Percentiles rank a stretch among this genome's conserved stretches.
Conservation (phyloP, 2,888 invertebrate genomes). For the Synergus gifuensis region DNA sequence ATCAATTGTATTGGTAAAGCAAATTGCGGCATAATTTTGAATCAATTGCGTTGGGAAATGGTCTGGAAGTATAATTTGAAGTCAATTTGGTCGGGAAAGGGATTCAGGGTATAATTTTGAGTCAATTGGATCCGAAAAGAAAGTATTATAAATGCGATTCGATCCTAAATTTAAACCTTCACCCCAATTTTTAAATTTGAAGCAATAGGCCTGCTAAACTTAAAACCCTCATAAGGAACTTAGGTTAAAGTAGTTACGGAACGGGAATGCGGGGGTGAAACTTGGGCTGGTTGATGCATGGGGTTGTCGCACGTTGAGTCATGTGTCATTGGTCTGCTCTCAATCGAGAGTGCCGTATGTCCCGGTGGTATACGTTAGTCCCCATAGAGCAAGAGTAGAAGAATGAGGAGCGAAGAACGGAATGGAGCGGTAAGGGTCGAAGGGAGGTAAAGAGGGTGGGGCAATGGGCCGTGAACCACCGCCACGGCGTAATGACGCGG, state of each 20-base stretch:
- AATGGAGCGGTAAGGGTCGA: slow-evolving; percentile 55
- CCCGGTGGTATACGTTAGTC: slow-evolving; percentile 47
- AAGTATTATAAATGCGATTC: too few species aligned
- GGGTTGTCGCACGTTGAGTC: slow-evolving; percentile 72
- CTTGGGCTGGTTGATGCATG: slow-evolving; percentile 63
- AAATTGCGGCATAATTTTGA: too few species aligned
- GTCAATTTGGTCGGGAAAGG: too few species aligned
- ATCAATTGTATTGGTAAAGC: too few species aligned
- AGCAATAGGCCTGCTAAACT: neutral
- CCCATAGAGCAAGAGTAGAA: slow-evolving; percentile 55
- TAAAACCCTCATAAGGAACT: neutral
- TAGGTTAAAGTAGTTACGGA: slow-evolving; percentile 20
- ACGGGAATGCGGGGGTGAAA: slow-evolving; percentile 46
- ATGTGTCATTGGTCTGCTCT: slow-evolving; percentile 74
- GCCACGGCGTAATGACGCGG: slow-evolving; percentile 76
- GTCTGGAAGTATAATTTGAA: too few species aligned
- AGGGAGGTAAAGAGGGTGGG: slow-evolving; percentile 64
- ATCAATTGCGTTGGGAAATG: too few species aligned
- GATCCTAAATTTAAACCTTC: neutral
- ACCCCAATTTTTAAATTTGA: neutral
- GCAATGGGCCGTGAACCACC: slow-evolving; percentile 77
- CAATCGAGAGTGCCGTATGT: slow-evolving; percentile 68
- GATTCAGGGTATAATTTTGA: too few species aligned
- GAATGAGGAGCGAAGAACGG: slow-evolving; percentile 59
- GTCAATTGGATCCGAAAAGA: too few species aligned